phyloP scores from a whole-genome alignment of 1,140 invertebrate genomes.

The Caligus rogercresseyi region DNA sequence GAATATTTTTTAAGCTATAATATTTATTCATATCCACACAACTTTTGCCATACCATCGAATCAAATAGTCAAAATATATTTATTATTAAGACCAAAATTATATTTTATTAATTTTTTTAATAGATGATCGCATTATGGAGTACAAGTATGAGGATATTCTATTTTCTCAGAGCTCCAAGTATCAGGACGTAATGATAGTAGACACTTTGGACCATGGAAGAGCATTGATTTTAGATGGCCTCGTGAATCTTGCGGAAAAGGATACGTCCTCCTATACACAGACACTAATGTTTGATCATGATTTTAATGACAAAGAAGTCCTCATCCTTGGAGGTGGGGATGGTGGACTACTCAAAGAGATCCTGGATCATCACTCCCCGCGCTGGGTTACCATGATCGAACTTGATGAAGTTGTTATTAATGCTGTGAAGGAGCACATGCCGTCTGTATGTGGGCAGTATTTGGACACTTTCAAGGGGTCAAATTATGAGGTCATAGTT shows the following conservation, averaged over 20 bases:
- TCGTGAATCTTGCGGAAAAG: conserved; percentile 2
- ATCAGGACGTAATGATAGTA: conserved; percentile 2
- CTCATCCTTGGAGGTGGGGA: conserved; percentile 14
- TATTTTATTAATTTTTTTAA: too few species aligned
- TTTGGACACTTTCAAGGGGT: neutral
- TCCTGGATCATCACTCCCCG: neutral
- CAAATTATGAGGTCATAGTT: conserved; percentile 3
- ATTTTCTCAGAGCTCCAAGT: neutral
- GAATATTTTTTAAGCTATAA: too few species aligned
- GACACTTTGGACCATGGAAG: conserved; percentile 5
- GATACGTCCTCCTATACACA: conserved; percentile 10
- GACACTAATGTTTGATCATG: conserved; percentile 1
- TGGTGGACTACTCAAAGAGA: conserved; percentile 9
- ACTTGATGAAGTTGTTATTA: conserved; percentile 12
- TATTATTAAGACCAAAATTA: too few species aligned
- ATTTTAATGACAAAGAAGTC: conserved; percentile 8
- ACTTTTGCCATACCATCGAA: too few species aligned
- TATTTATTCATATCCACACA: too few species aligned
- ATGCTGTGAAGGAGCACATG: neutral
- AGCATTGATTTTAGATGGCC: neutral
- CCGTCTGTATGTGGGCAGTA: conserved; percentile 3
- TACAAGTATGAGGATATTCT: conserved; percentile 1
- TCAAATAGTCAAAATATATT: too few species aligned
- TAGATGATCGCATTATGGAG: neutral
- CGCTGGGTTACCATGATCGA: conserved; percentile 5